Conservation (phyloP, 2,797 vertebrate species). For the Australoheros facetus region DNA sequence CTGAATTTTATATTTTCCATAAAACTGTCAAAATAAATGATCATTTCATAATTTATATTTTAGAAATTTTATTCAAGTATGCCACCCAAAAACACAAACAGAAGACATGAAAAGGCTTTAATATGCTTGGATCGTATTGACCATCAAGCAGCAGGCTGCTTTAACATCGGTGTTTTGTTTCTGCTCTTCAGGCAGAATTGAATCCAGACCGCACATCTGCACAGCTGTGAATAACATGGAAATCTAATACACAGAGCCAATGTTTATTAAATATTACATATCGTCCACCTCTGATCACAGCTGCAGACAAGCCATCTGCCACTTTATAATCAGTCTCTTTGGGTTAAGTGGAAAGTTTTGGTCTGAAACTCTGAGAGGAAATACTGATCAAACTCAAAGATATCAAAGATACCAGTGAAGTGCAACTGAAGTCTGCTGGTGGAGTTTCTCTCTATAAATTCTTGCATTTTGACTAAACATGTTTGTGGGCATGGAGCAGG, state of each 20-base stretch:
- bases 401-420: no score
- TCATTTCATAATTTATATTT: background rate
- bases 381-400: background rate
- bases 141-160: background rate
- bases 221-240: conserved; percentile 24
- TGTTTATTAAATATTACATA: conserved; percentile 17
- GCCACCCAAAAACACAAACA: background rate
- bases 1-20: background rate
- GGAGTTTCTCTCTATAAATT: background rate
- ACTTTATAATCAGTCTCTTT: background rate
- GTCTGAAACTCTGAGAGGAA: background rate
- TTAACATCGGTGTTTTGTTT: conserved; percentile 19
- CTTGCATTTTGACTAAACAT: background rate
- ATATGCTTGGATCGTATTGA: background rate
- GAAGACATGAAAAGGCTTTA: background rate
- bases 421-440: background rate
- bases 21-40: background rate
- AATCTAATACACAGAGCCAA: background rate
- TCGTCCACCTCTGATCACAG: conserved; percentile 9
- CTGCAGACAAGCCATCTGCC: background rate
- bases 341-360: background rate
- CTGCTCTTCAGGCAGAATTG: conserved; percentile 10
- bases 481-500: background rate
- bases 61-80: no score
- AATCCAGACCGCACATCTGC: conserved; percentile 44